A percentile compares a stretch with the other conserved stretches of the same genome.
phyloP scores from a whole-genome alignment of 1,140 invertebrate species.

The Cephus cinctus region DNA sequence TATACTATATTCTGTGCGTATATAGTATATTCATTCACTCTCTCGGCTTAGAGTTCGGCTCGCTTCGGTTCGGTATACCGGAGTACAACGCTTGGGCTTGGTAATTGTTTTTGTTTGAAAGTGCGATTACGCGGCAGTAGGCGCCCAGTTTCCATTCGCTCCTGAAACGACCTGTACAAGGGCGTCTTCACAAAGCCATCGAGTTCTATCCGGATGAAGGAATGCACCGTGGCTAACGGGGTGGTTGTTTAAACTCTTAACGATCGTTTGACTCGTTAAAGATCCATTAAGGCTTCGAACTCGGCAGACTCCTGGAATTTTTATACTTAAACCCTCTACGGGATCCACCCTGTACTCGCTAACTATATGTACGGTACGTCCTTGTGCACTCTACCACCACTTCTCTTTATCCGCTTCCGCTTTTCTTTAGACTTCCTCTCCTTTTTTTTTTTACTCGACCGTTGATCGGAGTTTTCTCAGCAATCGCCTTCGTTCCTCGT shows the following conservation, averaged over 20 bases:
- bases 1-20: too few relatives aligned
- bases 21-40: too few relatives aligned
- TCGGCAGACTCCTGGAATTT: slow-evolving; percentile 31
- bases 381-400: not conserved
- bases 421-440: slow-evolving; percentile 12
- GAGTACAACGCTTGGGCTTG: too few relatives aligned
- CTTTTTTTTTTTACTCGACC: slow-evolving; percentile 9
- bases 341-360: slow-evolving; percentile 1
- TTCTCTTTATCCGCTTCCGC: slow-evolving; percentile 5
- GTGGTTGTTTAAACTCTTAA: slow-evolving; percentile 49
- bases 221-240: slow-evolving; percentile 7
- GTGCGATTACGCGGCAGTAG: too few relatives aligned
- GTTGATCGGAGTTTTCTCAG: slow-evolving; percentile 18
- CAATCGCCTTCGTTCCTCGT: slow-evolving; percentile 34
- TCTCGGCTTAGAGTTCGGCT: too few relatives aligned
- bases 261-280: slow-evolving; percentile 54
- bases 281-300: slow-evolving; percentile 44
- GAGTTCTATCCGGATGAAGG: slow-evolving; percentile 14
- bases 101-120: too few relatives aligned
- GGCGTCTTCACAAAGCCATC: too few relatives aligned
- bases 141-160: too few relatives aligned
- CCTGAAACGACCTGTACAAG: too few relatives aligned
- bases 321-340: slow-evolving; percentile 14
- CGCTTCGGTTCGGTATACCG: too few relatives aligned
- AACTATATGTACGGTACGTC: slow-evolving; percentile 4